Conservation (phyloP, 2,113 vertebrate genomes). For the Clupea harengus region DNA sequence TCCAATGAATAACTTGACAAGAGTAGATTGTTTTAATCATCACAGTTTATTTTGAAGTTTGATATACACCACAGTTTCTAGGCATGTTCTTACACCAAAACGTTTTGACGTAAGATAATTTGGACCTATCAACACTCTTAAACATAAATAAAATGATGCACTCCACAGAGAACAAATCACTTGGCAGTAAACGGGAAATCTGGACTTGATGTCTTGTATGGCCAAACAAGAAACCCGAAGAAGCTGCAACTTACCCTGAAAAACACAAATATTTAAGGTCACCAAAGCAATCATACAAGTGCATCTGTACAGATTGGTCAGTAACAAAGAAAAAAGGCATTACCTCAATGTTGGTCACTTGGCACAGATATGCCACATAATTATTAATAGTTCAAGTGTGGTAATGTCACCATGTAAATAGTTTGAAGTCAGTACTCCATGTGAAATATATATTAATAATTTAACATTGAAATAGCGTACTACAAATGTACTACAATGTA, state of each 20-base stretch:
- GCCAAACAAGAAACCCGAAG: conserved; percentile 21
- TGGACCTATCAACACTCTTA: not conserved
- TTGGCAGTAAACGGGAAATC: not conserved
- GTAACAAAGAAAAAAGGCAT: conserved; percentile 38
- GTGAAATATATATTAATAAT: not conserved
- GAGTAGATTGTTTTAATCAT: not conserved
- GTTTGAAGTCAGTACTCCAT: not conserved
- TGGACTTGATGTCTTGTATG: conserved; percentile 3
- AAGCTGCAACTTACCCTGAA: conserved; percentile 52
- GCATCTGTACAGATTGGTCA: conserved; percentile 18
- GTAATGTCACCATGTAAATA: not conserved
- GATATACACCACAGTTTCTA: not conserved
- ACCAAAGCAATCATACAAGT: not conserved
- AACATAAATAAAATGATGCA: not conserved
- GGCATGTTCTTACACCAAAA: not conserved
- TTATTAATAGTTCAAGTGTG: conserved; percentile 8
- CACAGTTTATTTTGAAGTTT: not conserved
- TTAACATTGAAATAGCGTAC: not conserved
- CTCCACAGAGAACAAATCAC: not conserved
- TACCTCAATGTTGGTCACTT: conserved; percentile 52
- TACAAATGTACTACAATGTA: not conserved
- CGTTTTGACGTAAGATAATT: not conserved
- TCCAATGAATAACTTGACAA: not conserved
- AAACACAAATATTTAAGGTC: conserved; percentile 34
- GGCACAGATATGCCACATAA: conserved; percentile 36